Evolutionary conservation across 2,113 vertebrate species (phyloP).

Genomic region (human): DNA sequence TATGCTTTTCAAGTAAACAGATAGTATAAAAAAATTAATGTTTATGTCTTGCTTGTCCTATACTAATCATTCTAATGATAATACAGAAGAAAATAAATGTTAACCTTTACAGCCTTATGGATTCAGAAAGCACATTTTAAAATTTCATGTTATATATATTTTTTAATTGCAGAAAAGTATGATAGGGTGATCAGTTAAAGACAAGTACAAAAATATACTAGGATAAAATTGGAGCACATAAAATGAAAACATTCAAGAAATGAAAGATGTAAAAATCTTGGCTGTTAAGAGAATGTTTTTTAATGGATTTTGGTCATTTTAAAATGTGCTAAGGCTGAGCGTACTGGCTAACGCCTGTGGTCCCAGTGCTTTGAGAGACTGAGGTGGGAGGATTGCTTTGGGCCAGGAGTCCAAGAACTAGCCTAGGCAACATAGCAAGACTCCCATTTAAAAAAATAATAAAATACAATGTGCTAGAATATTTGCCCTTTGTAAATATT

Average conservation of each 20-base stretch:
- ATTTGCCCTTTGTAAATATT: not conserved
- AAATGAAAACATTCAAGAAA: not conserved
- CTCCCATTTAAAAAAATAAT: not conserved
- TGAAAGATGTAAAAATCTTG: not conserved
- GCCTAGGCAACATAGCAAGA: too few species aligned
- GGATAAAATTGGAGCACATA: not conserved
- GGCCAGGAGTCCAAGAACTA: too few species aligned
- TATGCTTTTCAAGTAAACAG: not conserved
- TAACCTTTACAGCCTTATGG: not conserved
- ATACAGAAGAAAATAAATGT: not conserved
- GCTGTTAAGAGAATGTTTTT: not conserved
- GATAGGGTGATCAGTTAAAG: not conserved
- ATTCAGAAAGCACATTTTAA: slow-evolving; percentile 10
- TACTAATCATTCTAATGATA: not conserved
- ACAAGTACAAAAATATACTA: not conserved
- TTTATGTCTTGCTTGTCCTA: not conserved
- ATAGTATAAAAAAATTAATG: not conserved
- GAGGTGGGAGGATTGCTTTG: too few species aligned
- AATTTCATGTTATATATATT: not conserved
- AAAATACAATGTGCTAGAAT: not conserved
- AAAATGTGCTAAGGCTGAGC: not conserved
- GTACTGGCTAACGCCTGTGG: too few species aligned
- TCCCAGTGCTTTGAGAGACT: too few species aligned
- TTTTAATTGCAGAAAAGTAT: not conserved
- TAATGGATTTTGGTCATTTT: not conserved